Evolutionary conservation across 2,888 invertebrate species (phyloP), one percentile per base, ranked within the genome.

Genomic region (Drosophila aldrichi): DNA sequence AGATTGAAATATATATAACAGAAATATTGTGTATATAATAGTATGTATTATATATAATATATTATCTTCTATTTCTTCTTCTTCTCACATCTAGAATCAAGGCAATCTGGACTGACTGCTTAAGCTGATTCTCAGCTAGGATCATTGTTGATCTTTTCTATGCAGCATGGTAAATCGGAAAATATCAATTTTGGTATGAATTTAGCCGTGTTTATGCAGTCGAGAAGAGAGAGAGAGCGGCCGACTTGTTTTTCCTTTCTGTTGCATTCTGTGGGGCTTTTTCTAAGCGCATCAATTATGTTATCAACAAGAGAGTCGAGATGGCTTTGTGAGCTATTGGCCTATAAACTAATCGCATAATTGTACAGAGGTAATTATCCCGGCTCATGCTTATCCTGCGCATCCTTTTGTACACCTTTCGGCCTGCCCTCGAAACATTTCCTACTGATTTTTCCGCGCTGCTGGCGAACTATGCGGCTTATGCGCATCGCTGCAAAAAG

Each of bases 301-400:
- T 49, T 62, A 77, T 79, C 68, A 67, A 56, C 49, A 49, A 49
- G 49, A 29, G 56, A 51, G 44, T 49, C 56, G 64, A 25, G 56
- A 44, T 57, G n/a, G 72, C 63, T 85, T 90, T 80, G 81, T 82
- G 78, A 91, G 75, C 79, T 90, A 89, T 89, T 91, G 90, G 90
- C 88, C 91, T 91, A 90, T 89, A 90, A 90, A 90, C 76, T 90
- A 90, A 90, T 91, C 91, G 86, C 68, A 86, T 90, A 91, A 90
- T 90, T 88, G 88, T 75, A 85, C 79, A 82, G 75, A 85, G 88
- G 88, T 85, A 87, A 89, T 87, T 89, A 87, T 82, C 65, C 70
- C 56, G 63, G 55, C 57, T 52, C n/a, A 69, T 57, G 57, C 57
- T 66, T 51, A 62, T 66, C 65, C 68, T 51, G 46, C 57, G 58